Conservation (phyloP, 1,140 invertebrate genomes). For the Goniozus legneri region DNA sequence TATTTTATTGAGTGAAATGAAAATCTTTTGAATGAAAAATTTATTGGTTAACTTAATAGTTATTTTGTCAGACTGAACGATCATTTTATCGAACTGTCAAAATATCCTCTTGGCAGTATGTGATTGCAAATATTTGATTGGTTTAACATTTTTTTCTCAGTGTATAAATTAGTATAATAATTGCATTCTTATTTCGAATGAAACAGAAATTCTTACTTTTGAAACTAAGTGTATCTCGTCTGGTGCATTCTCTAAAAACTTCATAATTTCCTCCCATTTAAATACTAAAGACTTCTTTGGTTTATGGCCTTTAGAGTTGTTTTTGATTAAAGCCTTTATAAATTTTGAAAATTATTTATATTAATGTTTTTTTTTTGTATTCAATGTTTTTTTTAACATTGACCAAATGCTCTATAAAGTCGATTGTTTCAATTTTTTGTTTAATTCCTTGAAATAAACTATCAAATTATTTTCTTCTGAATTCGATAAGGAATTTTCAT, state of each 20-base stretch:
- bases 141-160: too few relatives aligned
- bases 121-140: too few relatives aligned
- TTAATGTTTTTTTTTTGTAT: constrained; percentile 5
- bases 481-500: constrained; percentile 6
- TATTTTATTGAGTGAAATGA: too few relatives aligned
- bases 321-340: constrained; percentile 10
- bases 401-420: constrained; percentile 5
- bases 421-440: constrained; percentile 1
- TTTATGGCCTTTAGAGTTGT: constrained; percentile 9
- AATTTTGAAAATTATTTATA: constrained; percentile 9
- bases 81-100: too few relatives aligned
- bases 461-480: constrained; percentile 5
- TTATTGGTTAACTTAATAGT: too few relatives aligned
- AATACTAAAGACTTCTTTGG: constrained; percentile 9
- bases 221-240: constrained; percentile 2
- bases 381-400: constrained; percentile 12
- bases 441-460: constrained; percentile 1
- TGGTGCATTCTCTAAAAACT: constrained; percentile 8
- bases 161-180: too few relatives aligned
- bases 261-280: constrained; percentile 7
- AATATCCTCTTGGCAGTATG: too few relatives aligned
- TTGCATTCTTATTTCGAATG: too few relatives aligned
- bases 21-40: too few relatives aligned
- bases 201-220: constrained; percentile 7
- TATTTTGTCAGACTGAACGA: too few relatives aligned